Conservation (phyloP, 2,797 vertebrate genomes). For the Enoplosus armatus region DNA sequence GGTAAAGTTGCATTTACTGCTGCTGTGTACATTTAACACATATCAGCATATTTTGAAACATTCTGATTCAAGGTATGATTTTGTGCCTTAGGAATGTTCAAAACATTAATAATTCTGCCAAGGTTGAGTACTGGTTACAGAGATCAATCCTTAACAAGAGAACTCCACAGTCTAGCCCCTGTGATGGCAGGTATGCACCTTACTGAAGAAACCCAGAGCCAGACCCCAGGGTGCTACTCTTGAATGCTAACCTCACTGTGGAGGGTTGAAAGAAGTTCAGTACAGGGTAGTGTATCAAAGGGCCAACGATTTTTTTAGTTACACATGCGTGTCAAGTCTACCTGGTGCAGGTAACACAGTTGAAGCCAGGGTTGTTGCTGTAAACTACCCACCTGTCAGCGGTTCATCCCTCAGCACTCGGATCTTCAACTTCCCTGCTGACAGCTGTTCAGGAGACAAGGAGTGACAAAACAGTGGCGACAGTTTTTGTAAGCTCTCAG, state of each 20-base stretch:
- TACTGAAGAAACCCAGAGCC: slow-evolving; percentile 10
- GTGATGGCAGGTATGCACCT: slow-evolving; percentile 13
- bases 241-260: slow-evolving; percentile 18
- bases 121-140: background rate
- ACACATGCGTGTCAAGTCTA: background rate
- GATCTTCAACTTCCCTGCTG: slow-evolving; percentile 90
- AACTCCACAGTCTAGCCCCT: background rate
- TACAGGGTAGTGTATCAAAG: background rate
- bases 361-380: slow-evolving; percentile 29
- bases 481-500: slow-evolving; percentile 26
- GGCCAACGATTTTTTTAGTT: background rate
- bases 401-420: slow-evolving; percentile 87
- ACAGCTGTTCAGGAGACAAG: slow-evolving; percentile 67
- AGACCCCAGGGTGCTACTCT: slow-evolving; percentile 4
- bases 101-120: slow-evolving; percentile 31
- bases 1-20: background rate
- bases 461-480: slow-evolving; percentile 36
- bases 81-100: slow-evolving; percentile 26
- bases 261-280: background rate
- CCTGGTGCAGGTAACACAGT: slow-evolving; percentile 18
- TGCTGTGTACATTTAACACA: background rate
- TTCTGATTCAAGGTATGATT: slow-evolving; percentile 5
- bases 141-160: slow-evolving; percentile 28
- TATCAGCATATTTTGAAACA: slow-evolving; percentile 14
- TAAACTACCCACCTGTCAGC: slow-evolving; percentile 73